These are phyloP conservation scores for Drosophila quadrilineata DNA, from an alignment of 1,140 invertebrate species.

Conservation along the genomic window DNA sequence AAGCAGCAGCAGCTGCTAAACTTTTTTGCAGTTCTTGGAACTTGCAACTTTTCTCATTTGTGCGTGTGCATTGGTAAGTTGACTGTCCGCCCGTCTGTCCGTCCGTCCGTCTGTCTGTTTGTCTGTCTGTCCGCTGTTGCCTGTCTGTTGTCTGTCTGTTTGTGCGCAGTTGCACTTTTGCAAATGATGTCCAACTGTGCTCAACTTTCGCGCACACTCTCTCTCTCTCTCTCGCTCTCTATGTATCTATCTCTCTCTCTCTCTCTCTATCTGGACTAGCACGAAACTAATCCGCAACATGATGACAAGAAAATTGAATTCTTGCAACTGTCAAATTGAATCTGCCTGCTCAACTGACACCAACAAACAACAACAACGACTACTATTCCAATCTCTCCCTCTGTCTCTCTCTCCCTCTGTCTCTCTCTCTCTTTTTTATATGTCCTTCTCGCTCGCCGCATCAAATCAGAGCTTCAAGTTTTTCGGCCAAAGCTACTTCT, in stretches of 20 bases:
- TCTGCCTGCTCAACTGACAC: slow-evolving; percentile 34
- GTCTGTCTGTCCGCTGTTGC: neutral
- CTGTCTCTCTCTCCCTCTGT: neutral
- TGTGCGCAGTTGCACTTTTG: slow-evolving; percentile 22
- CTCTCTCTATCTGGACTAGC: slow-evolving; percentile 33
- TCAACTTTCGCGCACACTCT: neutral
- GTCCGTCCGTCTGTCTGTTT: slow-evolving; percentile 3
- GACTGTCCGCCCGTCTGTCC: slow-evolving; percentile 25
- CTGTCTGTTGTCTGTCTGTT: neutral
- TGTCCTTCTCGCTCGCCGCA: neutral
- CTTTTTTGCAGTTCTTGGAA: slow-evolving; percentile 57
- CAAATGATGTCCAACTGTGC: slow-evolving; percentile 49
- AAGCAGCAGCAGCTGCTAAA: slow-evolving; percentile 48
- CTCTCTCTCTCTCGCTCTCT: neutral
- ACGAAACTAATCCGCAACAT: slow-evolving; percentile 78
- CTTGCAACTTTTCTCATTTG: slow-evolving; percentile 76
- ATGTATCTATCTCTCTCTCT: neutral
- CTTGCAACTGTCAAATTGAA: slow-evolving; percentile 78
- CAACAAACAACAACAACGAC: no score
- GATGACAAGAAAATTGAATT: slow-evolving; percentile 79
- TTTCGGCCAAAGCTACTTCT: slow-evolving; percentile 21
- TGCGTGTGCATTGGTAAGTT: slow-evolving; percentile 69
- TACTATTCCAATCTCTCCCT: neutral
- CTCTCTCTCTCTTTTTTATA: neutral
- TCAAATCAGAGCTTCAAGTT: slow-evolving; percentile 53